phyloP scores from a whole-genome alignment of 37 sponge, comb jelly and placozoan species.

The Aplysina aerophoba region DNA sequence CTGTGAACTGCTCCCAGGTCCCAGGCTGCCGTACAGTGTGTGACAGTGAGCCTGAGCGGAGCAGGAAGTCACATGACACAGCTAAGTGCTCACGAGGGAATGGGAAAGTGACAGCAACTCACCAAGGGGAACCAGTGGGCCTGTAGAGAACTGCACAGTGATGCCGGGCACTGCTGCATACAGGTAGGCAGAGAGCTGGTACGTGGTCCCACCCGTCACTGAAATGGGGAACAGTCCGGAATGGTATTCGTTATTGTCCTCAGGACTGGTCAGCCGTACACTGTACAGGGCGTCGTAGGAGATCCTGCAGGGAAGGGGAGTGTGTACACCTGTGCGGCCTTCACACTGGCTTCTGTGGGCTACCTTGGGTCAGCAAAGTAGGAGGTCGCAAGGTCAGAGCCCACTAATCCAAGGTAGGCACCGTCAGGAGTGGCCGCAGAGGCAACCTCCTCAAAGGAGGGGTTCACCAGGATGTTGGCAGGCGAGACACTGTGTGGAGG shows the following conservation, averaged over 20 bases:
- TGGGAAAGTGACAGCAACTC: neutral
- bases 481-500: neutral
- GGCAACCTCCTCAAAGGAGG: slow-evolving; percentile 41
- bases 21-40: neutral
- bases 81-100: no score
- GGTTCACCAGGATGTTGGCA: slow-evolving; percentile 7
- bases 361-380: slow-evolving; percentile 39
- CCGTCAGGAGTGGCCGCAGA: slow-evolving; percentile 31
- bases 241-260: neutral
- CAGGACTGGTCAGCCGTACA: slow-evolving; percentile 12
- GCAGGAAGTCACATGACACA: neutral
- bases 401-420: slow-evolving; percentile 14
- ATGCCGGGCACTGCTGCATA: neutral
- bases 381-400: neutral
- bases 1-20: slow-evolving; percentile 17
- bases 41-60: neutral
- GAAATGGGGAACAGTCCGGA: neutral
- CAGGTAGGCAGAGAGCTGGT: slow-evolving; percentile 23
- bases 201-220: neutral
- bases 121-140: neutral
- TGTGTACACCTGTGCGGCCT: no score
- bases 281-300: slow-evolving; percentile 42
- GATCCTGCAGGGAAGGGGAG: slow-evolving; percentile 5
- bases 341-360: no score
- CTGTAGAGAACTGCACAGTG: slow-evolving; percentile 18